Conservation (phyloP, 2,888 invertebrate genomes). For the Amorpha juglandis region DNA sequence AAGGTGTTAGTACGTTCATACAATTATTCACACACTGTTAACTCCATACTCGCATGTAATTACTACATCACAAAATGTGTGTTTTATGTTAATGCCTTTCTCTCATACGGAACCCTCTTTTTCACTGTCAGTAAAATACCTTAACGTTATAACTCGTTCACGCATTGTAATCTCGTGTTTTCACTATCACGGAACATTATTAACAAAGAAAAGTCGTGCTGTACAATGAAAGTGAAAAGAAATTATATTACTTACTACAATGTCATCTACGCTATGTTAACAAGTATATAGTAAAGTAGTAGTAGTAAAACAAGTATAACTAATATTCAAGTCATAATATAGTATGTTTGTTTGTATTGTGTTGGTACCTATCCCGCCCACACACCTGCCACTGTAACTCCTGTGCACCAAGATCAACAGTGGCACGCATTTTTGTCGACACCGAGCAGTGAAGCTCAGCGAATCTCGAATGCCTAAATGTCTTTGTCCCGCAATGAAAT, state of each 20-base stretch:
- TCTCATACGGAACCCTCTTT: background rate
- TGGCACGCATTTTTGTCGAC: too few relatives aligned
- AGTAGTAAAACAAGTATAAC: too few relatives aligned
- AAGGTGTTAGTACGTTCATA: too few relatives aligned
- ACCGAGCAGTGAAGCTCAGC: too few relatives aligned
- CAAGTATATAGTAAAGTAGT: too few relatives aligned
- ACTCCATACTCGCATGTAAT: background rate
- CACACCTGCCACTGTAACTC: too few relatives aligned
- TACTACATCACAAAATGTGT: background rate
- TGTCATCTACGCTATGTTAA: background rate
- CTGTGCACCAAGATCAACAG: too few relatives aligned
- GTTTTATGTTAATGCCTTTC: background rate
- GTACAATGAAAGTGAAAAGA: constrained; percentile 11
- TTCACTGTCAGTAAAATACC: background rate
- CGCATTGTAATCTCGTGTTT: constrained; percentile 12
- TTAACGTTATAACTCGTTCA: constrained; percentile 1
- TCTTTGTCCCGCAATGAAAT: too few relatives aligned
- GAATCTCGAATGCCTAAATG: too few relatives aligned
- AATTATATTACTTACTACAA: background rate
- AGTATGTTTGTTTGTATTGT: too few relatives aligned
- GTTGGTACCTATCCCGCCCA: too few relatives aligned
- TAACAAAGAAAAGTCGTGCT: constrained; percentile 19
- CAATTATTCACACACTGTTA: background rate
- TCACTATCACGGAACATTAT: constrained; percentile 8
- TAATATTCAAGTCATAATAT: too few relatives aligned